Evolutionary conservation across 2,113 vertebrate species (phyloP), one percentile per base, ranked within the genome.

Genomic region (Neolamprologus kungweensis): DNA sequence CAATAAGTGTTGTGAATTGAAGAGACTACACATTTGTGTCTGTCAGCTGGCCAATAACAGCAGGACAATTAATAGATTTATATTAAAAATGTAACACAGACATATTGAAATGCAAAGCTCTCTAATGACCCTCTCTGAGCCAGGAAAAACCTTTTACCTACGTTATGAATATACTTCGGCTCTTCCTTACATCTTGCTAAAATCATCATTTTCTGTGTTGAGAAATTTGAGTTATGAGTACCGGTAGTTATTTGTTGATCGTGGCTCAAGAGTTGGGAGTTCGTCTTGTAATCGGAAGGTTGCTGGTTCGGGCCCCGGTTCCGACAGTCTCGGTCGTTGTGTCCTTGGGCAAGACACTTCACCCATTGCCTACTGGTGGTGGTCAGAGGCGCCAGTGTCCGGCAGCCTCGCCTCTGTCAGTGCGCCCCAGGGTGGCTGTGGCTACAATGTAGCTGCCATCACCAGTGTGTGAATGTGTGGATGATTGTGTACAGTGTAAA

Each of bases 321-420:
- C 2, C 1, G 6, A 16, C 6, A 0, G 42, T 0, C 13, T 45
- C 1, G 3, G 42, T 45, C 13, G 6, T 0, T 45, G 42, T 45
- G 13, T 45, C 42, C 6, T 45, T 16, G 42, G 42, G 1, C 6
- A 2, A 45, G 42, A 45, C 42, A 45, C 42, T 45, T 45, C 13
- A 45, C 42, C 42, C 13, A 0, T 14, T 45, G 40, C 40, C 40
- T 42, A 42, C 40, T 45, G 42, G 42, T 45, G 42, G 2, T 45
- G 42, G 42, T 45, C 42, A 45, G 42, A 45, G 42, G 42, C 13
- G 42, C 42, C 42, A 14, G 42, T 45, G 42, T 45, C 6, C 0
- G 13, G 6, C 13, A 45, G 0, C 42, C 2, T 45, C 6, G 3
- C 6, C 42, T 45, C 42, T 45, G 42, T 45, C 42, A 14, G 42